Percentiles rank a stretch among this genome's conserved stretches.
phyloP scores from a whole-genome alignment of 2,113 vertebrate species.

The Sinosuthora webbiana region DNA sequence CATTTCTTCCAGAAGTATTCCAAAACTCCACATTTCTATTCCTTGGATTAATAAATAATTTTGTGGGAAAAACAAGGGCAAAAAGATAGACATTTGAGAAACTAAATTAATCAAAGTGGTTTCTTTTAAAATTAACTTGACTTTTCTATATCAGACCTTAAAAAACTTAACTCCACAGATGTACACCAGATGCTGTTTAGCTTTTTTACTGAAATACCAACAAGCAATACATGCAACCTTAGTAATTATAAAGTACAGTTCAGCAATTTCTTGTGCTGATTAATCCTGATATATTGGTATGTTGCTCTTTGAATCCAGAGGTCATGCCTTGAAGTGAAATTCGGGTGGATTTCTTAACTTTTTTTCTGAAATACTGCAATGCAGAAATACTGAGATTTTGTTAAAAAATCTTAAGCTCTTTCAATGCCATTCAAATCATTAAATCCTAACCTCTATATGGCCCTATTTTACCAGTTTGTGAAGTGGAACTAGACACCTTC shows the following conservation, averaged over 20 bases:
- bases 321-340: not conserved
- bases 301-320: not conserved
- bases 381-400: not conserved
- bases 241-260: not conserved
- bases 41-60: not conserved
- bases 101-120: accelerated
- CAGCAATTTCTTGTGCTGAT: not conserved
- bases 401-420: not conserved
- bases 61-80: accelerated
- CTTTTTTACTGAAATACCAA: not conserved
- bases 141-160: not conserved
- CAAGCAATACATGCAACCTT: not conserved
- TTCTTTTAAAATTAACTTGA: not conserved
- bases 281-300: not conserved
- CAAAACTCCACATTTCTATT: not conserved
- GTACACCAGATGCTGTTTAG: not conserved
- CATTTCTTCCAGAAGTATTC: not conserved
- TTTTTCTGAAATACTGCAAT: not conserved
- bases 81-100: not conserved
- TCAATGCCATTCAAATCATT: not conserved
- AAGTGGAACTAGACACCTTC: not conserved
- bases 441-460: not conserved
- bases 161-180: not conserved
- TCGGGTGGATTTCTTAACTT: not conserved
- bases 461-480: not conserved